A percentile compares a stretch with the other conserved stretches of the same genome.
Conservation (phyloP, 2,797 vertebrate species). For the Myripristis jacobus region DNA sequence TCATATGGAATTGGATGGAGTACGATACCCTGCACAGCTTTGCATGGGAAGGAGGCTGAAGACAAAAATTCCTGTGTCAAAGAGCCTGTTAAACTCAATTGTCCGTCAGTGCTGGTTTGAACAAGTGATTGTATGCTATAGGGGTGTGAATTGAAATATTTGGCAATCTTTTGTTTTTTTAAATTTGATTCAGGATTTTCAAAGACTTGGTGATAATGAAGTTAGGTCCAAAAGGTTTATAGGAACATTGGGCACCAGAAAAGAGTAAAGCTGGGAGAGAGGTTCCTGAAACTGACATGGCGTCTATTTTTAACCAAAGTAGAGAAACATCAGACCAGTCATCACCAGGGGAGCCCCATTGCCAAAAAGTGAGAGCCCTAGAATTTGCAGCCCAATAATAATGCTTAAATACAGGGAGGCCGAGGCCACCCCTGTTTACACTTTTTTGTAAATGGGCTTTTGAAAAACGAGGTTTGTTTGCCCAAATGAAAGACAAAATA, state of each 20-base stretch:
- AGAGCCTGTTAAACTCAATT: no score
- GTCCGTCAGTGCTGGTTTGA: slow-evolving; percentile 20
- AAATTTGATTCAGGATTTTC: slow-evolving; percentile 23
- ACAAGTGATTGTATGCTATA: slow-evolving; percentile 21
- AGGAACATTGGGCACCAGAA: background rate
- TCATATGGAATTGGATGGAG: no score
- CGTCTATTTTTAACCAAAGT: slow-evolving; percentile 15
- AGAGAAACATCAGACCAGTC: background rate
- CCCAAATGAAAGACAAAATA: slow-evolving; percentile 19
- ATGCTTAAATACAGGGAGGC: slow-evolving; percentile 29
- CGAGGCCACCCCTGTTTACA: background rate
- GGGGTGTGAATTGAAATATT: slow-evolving; percentile 11
- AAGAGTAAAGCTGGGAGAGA: slow-evolving; percentile 3
- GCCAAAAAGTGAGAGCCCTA: slow-evolving; percentile 15
- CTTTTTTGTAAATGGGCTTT: slow-evolving; percentile 16
- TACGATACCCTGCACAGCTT: no score
- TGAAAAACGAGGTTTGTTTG: background rate
- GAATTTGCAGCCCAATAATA: slow-evolving; percentile 31
- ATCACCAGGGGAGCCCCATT: background rate
- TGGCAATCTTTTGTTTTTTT: background rate
- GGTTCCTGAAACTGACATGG: slow-evolving; percentile 3
- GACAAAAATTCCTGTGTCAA: no score
- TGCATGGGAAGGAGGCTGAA: no score
- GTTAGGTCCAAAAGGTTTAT: slow-evolving; percentile 5
- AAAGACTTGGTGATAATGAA: slow-evolving; percentile 18